Conservation (phyloP, 2,888 invertebrate species). For the Allolobophora icterica region DNA sequence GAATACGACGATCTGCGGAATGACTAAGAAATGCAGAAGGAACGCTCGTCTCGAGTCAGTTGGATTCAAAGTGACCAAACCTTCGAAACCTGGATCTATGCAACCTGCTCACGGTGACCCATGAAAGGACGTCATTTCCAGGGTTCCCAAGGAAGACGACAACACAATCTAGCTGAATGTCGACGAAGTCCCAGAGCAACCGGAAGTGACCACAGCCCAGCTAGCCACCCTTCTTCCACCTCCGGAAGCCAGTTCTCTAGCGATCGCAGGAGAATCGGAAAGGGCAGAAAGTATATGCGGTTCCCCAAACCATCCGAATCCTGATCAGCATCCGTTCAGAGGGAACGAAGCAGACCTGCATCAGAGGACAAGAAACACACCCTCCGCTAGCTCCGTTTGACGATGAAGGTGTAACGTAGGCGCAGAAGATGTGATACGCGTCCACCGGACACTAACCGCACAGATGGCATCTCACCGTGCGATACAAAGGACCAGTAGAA, state of each 20-base stretch:
- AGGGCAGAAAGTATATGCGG: neutral
- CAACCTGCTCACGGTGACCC: conserved; percentile 22
- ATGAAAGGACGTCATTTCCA: conserved; percentile 20
- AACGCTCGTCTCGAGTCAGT: conserved; percentile 21
- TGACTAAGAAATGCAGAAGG: conserved; percentile 27
- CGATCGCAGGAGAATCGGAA: neutral
- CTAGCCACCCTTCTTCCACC: neutral
- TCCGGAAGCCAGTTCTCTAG: neutral
- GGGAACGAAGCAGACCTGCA: neutral
- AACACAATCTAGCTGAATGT: neutral
- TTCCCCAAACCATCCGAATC: neutral
- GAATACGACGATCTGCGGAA: neutral
- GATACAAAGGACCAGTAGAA: neutral
- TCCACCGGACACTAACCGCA: neutral
- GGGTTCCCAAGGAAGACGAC: neutral
- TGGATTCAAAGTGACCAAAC: conserved; percentile 8
- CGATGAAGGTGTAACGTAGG: neutral
- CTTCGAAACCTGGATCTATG: conserved; percentile 18
- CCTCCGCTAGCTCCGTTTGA: neutral
- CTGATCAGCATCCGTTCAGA: neutral
- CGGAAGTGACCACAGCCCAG: neutral
- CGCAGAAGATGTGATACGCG: neutral
- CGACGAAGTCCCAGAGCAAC: conserved; percentile 12
- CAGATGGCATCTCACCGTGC: neutral
- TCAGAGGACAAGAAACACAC: neutral